Evolutionary conservation across 2,113 vertebrate genomes (phyloP), one percentile per base, ranked within the genome.

Genomic region (Xerus inauris): DNA sequence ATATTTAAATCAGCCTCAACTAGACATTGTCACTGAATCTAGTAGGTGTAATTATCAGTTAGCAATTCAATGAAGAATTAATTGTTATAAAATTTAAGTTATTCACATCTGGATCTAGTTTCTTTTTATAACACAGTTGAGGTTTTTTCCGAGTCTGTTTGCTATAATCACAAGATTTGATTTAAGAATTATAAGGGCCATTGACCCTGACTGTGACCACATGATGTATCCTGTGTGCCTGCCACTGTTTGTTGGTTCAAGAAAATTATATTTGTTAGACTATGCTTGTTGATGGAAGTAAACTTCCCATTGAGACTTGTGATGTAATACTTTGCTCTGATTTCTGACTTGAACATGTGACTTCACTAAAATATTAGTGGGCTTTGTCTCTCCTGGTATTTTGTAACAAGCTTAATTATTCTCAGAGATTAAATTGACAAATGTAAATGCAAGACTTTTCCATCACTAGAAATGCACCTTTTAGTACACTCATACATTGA

Each of bases 401-500:
- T 49, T 91, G 9, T 87, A 75, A 86, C 12, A 59, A 89, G 84
- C 10, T 54, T 65, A 89, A 79, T 80, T 79, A 81, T 88, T 84
- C 32, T 54, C 42, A 79, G 16, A 65, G 62, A 91, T 64, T 71
- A 77, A 84, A 35, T 35, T 92, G 40, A 14, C 47, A 80, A 89
- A 80, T 57, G 0, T 38, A 75, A 47, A 57, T 14, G 3, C 5
- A 75, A 57, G 9, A 42, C 24, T 67, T 82, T 5, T 84, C 42
- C 91, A 45, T 79, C 51, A 47, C 42, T 73, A 64, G 24, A 65
- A 69, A 86, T 19, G 79, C 12, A 80, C 20, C 8, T 77, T 82
- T 72, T 45, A 65, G 54, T 22, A 57, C 20, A 57, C 20, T 57
- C 54, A 57, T 24, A 57, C 19, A 22, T 57, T 57, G n/a, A n/a